Evolutionary conservation across 2,797 vertebrate species (phyloP).

Genomic region (Hyperoplus lanceolatus): DNA sequence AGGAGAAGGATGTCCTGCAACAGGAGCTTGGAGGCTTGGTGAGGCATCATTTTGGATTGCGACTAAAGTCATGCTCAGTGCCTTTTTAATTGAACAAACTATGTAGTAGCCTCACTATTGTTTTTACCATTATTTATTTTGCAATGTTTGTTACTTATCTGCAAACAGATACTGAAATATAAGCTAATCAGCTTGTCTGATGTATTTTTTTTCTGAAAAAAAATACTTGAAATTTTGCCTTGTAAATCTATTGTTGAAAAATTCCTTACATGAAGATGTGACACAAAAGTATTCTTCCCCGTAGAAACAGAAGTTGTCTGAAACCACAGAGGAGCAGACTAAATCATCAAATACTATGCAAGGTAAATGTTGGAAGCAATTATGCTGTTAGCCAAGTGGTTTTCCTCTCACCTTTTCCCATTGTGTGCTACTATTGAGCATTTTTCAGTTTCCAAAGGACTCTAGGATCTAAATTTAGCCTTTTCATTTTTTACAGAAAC

Average conservation of each 20-base stretch:
- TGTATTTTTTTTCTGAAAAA: not conserved
- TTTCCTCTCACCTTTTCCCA: not conserved
- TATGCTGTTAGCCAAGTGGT: not conserved
- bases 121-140: not conserved
- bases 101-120: not conserved
- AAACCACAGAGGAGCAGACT: slow-evolving; percentile 86
- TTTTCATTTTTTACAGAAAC: slow-evolving; percentile 86
- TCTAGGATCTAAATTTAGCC: not conserved
- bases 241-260: not conserved
- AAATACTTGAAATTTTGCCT: not conserved
- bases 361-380: slow-evolving; percentile 82
- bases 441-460: not conserved
- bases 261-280: not conserved
- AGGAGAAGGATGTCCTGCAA: slow-evolving; percentile 88
- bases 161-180: not conserved
- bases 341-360: slow-evolving; percentile 89
- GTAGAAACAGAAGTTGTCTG: slow-evolving; percentile 90
- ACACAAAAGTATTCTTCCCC: slow-evolving; percentile 44
- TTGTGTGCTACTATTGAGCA: not conserved
- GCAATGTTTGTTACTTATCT: not conserved
- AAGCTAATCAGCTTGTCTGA: not conserved
- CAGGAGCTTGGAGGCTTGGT: slow-evolving; percentile 91
- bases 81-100: not conserved
- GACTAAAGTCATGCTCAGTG: not conserved
- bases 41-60: slow-evolving; percentile 67